Conservation (phyloP, 2,888 invertebrate species). For the Onthophagus sagittarius region DNA sequence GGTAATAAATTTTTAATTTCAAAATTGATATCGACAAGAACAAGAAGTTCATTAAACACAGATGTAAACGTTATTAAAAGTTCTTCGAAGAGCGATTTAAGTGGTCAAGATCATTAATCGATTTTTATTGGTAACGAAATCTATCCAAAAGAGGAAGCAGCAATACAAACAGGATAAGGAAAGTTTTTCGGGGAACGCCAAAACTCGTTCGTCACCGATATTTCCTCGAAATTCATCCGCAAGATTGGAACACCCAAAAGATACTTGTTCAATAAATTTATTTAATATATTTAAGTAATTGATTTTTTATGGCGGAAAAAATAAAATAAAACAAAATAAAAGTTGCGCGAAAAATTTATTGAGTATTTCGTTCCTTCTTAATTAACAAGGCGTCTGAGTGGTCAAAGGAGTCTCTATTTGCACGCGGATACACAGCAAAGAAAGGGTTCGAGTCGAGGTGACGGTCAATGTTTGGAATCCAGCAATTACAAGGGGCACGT, state of each 20-base stretch:
- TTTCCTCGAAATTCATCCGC: neutral
- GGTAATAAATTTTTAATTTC: neutral
- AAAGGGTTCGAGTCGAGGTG: constrained; percentile 21
- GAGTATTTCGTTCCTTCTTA: neutral
- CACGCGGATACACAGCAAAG: constrained; percentile 1
- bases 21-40: neutral
- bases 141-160: neutral
- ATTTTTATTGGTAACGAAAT: neutral
- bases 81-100: neutral
- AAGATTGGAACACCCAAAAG: neutral
- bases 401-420: constrained; percentile 1
- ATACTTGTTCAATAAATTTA: neutral
- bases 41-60: neutral
- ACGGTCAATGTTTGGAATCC: constrained; percentile 34
- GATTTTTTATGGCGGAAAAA: too few species aligned
- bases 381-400: neutral
- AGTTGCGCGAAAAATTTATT: neutral
- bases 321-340: too few species aligned
- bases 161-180: neutral
- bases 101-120: neutral
- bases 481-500: constrained; percentile 40
- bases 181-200: neutral
- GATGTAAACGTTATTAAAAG: neutral
- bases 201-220: neutral
- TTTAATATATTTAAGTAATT: too few species aligned